These are phyloP conservation scores for Sphenopsis melanotis DNA, from an alignment of 2,797 vertebrate genomes.

Conservation along the genomic window DNA sequence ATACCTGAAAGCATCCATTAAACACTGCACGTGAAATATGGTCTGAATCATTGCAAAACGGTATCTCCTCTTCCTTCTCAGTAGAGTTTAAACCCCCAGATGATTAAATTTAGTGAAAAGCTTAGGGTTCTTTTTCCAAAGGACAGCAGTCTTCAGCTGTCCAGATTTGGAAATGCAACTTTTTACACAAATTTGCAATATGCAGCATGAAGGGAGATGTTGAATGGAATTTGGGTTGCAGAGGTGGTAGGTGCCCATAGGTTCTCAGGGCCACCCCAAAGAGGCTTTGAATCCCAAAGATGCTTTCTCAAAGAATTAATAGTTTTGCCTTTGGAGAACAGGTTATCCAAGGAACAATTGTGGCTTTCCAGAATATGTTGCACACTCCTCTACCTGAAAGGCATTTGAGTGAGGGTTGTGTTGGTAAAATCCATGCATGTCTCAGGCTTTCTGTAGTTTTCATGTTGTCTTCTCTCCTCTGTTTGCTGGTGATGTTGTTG, in stretches of 20 bases:
- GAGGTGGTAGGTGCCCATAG: rapidly evolving
- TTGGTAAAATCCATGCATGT: rapidly evolving
- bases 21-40: neutral
- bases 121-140: neutral
- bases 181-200: rapidly evolving
- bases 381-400: neutral
- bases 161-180: neutral
- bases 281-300: neutral
- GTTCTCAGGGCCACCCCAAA: neutral
- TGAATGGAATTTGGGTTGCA: neutral
- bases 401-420: neutral
- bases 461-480: neutral
- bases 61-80: neutral
- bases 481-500: neutral
- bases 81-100: neutral
- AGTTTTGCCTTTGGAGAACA: neutral
- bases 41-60: neutral
- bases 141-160: neutral
- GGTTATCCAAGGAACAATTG: neutral
- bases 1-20: neutral
- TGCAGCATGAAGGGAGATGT: neutral
- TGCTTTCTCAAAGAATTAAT: neutral
- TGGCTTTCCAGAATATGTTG: neutral
- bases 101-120: neutral
- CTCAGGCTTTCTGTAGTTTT: neutral